Conservation (phyloP, 2,888 invertebrate species). For the Sipha maydis region DNA sequence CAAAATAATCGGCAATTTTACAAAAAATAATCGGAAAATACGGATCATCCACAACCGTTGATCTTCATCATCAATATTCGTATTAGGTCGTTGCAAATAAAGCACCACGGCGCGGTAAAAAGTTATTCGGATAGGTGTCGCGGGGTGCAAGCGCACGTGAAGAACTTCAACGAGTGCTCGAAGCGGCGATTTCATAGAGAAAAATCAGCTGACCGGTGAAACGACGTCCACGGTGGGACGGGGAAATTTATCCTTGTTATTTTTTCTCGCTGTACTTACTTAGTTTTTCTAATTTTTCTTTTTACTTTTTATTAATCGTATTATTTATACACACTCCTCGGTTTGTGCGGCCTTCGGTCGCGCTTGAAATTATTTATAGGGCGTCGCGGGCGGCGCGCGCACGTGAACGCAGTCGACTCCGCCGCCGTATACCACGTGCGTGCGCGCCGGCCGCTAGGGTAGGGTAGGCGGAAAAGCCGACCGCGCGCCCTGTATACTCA, state of each 20-base stretch:
- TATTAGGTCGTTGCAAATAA: too few relatives aligned
- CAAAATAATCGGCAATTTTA: neutral
- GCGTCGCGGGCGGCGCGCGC: constrained; percentile 14
- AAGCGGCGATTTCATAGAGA: too few relatives aligned
- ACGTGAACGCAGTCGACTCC: neutral
- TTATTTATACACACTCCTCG: constrained; percentile 17
- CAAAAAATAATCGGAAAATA: neutral
- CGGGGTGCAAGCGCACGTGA: neutral
- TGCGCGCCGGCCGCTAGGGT: neutral
- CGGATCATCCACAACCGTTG: neutral
- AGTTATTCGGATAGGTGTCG: neutral
- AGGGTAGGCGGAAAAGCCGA: neutral
- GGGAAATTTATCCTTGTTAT: neutral
- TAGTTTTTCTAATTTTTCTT: neutral
- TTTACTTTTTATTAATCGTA: constrained; percentile 17
- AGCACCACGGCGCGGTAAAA: neutral
- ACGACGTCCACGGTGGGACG: neutral
- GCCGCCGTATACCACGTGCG: constrained; percentile 38
- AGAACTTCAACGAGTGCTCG: neutral
- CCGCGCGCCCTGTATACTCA: constrained; percentile 47
- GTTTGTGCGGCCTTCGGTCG: constrained; percentile 26
- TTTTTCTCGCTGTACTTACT: neutral
- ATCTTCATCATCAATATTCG: neutral
- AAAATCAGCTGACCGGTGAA: neutral
- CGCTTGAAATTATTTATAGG: constrained; percentile 54